phyloP scores from a whole-genome alignment of 2,113 vertebrate species.

The Emydura subglobosa region DNA sequence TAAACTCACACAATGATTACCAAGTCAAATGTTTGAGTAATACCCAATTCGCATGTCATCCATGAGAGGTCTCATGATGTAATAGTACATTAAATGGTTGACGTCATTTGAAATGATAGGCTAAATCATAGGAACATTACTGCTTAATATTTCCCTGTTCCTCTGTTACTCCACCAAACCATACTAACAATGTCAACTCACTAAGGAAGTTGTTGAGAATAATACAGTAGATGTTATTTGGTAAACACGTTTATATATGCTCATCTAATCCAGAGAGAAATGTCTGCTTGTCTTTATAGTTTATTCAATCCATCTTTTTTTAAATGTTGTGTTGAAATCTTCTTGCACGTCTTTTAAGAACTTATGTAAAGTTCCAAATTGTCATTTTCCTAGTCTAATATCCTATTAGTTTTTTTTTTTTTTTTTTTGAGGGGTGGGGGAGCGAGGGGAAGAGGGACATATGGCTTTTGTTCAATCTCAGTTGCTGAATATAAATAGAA shows the following conservation, averaged over 20 bases:
- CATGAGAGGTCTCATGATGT: not conserved
- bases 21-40: not conserved
- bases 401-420: not conserved
- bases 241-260: not conserved
- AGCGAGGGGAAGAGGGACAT: accelerated
- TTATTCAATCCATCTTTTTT: not conserved
- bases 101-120: slow-evolving; percentile 19
- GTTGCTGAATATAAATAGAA: not conserved
- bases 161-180: not conserved
- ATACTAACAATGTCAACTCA: slow-evolving; percentile 6
- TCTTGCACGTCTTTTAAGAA: not conserved
- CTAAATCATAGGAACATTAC: slow-evolving; percentile 32
- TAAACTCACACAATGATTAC: not conserved
- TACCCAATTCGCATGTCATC: not conserved
- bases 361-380: not conserved
- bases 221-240: not conserved
- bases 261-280: not conserved
- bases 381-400: not conserved
- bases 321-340: not conserved
- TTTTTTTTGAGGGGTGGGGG: not conserved
- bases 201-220: not conserved
- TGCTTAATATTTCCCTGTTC: slow-evolving; percentile 30
- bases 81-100: slow-evolving; percentile 1
- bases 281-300: not conserved
- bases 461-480: not conserved